Evolutionary conservation across 1,140 invertebrate species (phyloP).

Genomic region (Anastrepha ludens): DNA sequence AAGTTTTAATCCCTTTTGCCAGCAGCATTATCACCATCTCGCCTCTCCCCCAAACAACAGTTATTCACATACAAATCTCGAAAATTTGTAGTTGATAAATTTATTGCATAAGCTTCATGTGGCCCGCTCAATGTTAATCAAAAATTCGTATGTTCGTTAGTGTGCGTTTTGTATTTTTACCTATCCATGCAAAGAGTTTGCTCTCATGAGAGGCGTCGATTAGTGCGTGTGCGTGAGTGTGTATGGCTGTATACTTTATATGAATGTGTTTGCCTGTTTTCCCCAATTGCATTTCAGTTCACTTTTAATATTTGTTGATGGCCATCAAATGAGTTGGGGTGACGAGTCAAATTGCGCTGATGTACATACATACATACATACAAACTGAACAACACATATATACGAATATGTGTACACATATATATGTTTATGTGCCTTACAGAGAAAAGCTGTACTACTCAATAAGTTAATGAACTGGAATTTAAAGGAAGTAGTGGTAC

Average conservation of each 20-base stretch:
- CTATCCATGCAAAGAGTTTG: not conserved
- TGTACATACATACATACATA: not conserved
- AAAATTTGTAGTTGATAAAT: conserved; percentile 53
- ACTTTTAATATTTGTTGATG: conserved; percentile 22
- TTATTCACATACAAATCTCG: conserved; percentile 9
- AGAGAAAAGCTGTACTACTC: too few relatives aligned
- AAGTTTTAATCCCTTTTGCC: conserved; percentile 50
- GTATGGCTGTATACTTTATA: not conserved
- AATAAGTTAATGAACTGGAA: too few relatives aligned
- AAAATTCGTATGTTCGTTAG: not conserved
- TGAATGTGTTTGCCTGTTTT: not conserved
- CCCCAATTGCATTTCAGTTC: conserved; percentile 33
- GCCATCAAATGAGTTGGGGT: conserved; percentile 11
- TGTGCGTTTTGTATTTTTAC: not conserved
- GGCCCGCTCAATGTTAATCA: conserved; percentile 33
- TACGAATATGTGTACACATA: not conserved
- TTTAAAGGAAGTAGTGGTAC: too few relatives aligned
- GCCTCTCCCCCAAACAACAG: not conserved
- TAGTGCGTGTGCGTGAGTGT: not conserved
- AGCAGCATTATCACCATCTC: not conserved
- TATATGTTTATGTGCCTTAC: too few relatives aligned
- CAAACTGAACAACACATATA: not conserved
- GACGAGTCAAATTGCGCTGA: not conserved
- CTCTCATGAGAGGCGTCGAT: not conserved
- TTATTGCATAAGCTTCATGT: conserved; percentile 45